Evolutionary conservation across 2,888 invertebrate genomes (phyloP).

Genomic region (Drymonia ruficornis): DNA sequence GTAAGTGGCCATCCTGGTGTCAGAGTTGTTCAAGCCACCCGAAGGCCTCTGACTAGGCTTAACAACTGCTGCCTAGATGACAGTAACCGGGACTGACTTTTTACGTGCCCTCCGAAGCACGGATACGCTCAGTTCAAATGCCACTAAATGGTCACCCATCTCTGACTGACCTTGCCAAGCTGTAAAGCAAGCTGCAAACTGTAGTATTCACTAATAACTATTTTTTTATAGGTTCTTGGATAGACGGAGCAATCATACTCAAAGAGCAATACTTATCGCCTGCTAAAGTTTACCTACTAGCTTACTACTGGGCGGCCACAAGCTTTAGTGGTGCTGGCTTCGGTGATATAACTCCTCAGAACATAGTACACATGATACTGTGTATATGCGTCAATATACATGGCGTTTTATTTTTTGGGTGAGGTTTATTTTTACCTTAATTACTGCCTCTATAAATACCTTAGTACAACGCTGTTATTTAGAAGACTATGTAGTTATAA

Average conservation of each 20-base stretch:
- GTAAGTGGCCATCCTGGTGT: too few relatives aligned
- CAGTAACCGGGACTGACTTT: too few relatives aligned
- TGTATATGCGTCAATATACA: slow-evolving; percentile 72
- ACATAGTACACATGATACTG: slow-evolving; percentile 68
- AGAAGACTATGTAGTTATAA: background rate
- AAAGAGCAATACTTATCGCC: slow-evolving; percentile 57
- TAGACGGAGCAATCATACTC: slow-evolving; percentile 59
- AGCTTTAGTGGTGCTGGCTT: slow-evolving; percentile 79
- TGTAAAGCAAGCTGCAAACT: too few relatives aligned
- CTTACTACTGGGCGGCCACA: slow-evolving; percentile 77
- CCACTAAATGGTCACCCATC: too few relatives aligned
- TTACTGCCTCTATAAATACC: background rate
- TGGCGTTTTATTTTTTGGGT: slow-evolving; percentile 81
- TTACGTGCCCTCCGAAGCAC: too few relatives aligned
- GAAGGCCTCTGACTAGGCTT: too few relatives aligned
- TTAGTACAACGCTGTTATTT: background rate
- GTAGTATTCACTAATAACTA: too few relatives aligned
- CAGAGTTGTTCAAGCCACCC: too few relatives aligned
- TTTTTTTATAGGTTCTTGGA: slow-evolving; percentile 65
- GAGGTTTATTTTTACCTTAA: slow-evolving; percentile 8
- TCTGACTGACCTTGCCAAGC: too few relatives aligned
- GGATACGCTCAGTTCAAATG: too few relatives aligned
- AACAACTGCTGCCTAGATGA: too few relatives aligned
- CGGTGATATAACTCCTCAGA: slow-evolving; percentile 77
- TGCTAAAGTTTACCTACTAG: slow-evolving; percentile 67